phyloP scores from a whole-genome alignment of 2,797 vertebrate genomes.

The Sebastes alutus region DNA sequence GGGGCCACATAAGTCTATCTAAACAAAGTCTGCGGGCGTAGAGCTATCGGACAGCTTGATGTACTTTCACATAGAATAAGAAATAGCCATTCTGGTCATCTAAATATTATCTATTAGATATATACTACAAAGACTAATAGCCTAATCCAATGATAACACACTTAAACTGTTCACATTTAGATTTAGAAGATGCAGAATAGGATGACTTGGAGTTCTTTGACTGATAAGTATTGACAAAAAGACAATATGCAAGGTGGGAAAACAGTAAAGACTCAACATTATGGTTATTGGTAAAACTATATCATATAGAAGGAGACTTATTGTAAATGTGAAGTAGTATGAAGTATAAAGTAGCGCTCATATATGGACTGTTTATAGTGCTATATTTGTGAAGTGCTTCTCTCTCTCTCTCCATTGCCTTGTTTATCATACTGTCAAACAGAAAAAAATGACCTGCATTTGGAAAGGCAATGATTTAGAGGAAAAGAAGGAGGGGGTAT shows the following conservation, averaged over 20 bases:
- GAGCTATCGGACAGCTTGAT: constrained; percentile 5
- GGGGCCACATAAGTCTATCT: constrained; percentile 48
- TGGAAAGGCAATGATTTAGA: constrained; percentile 69
- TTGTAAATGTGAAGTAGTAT: background rate
- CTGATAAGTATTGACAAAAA: background rate
- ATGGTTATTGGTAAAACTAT: background rate
- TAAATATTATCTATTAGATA: constrained; percentile 4
- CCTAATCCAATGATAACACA: background rate
- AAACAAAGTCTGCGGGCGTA: constrained; percentile 67
- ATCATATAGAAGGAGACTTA: background rate
- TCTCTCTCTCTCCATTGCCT: background rate
- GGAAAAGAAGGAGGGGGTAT: constrained; percentile 55
- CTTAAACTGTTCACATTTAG: background rate
- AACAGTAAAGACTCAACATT: background rate
- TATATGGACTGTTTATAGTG: constrained; percentile 32
- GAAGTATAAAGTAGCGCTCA: background rate
- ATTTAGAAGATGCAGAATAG: background rate
- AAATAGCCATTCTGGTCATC: constrained; percentile 1
- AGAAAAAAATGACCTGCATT: constrained; percentile 49
- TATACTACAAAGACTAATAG: background rate
- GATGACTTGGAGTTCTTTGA: background rate
- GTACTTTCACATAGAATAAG: background rate
- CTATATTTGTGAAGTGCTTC: constrained; percentile 33
- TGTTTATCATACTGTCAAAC: constrained; percentile 71
- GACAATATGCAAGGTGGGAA: background rate